phyloP scores from a whole-genome alignment of 35 echinoderm and acorn worm species.

The Hemicentrotus pulcherrimus region DNA sequence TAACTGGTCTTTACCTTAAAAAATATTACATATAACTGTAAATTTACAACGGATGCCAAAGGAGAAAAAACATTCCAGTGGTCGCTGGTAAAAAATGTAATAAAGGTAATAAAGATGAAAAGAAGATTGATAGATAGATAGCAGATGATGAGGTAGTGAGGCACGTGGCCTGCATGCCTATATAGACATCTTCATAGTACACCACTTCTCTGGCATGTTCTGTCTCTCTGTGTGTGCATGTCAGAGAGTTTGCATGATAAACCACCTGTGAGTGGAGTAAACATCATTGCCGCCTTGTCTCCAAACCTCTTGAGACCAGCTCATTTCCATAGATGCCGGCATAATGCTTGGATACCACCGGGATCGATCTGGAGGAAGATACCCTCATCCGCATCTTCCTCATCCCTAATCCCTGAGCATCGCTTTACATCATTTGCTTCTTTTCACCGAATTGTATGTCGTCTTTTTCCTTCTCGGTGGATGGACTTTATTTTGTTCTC shows the following conservation, averaged over 20 bases:
- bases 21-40: too few relatives aligned
- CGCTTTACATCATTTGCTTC: background rate
- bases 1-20: too few relatives aligned
- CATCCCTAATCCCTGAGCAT: background rate
- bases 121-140: background rate
- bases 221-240: background rate
- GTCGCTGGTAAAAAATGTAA: too few relatives aligned
- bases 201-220: background rate
- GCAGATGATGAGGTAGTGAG: background rate
- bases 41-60: too few relatives aligned
- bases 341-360: conserved; percentile 2
- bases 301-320: background rate
- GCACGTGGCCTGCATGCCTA: background rate
- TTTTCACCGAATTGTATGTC: background rate
- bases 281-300: background rate
- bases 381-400: background rate
- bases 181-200: background rate
- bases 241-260: background rate
- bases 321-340: background rate
- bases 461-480: background rate
- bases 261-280: background rate
- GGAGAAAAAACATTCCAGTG: too few relatives aligned
- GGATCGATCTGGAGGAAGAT: background rate
- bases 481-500: background rate
- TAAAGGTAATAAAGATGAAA: too few relatives aligned